Percentiles rank a stretch among this genome's conserved stretches.
These are phyloP conservation scores for Thymelicus lineola DNA, from an alignment of 2,888 invertebrate species.

Conservation along the genomic window DNA sequence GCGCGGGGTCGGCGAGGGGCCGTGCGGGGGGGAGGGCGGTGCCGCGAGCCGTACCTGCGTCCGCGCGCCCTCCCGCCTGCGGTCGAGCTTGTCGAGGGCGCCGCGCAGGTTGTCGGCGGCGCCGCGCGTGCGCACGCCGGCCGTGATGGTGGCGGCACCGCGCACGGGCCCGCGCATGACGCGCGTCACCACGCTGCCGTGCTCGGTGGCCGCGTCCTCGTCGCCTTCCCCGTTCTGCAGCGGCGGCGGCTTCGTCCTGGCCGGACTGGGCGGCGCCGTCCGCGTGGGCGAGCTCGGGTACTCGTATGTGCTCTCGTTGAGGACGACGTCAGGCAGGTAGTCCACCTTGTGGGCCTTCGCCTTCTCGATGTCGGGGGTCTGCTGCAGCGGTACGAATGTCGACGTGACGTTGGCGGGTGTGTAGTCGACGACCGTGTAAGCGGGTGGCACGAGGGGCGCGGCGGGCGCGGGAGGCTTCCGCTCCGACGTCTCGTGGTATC, in stretches of 20 bases:
- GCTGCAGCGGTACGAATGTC: slow-evolving; percentile 79
- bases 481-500: slow-evolving; percentile 49
- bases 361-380: slow-evolving; percentile 81
- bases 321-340: slow-evolving; percentile 78
- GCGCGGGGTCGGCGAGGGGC: slow-evolving; percentile 88
- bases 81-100: slow-evolving; percentile 83
- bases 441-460: slow-evolving; percentile 51
- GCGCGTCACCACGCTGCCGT: slow-evolving; percentile 87
- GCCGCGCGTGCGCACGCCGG: slow-evolving; percentile 83
- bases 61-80: slow-evolving; percentile 56
- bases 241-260: slow-evolving; percentile 49
- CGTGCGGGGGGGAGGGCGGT: slow-evolving; percentile 84
- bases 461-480: slow-evolving; percentile 49
- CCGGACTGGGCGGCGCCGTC: slow-evolving; percentile 50
- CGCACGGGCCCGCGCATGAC: slow-evolving; percentile 91
- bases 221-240: slow-evolving; percentile 58
- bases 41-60: slow-evolving; percentile 84
- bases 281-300: slow-evolving; percentile 45
- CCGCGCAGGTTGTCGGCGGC: slow-evolving; percentile 77
- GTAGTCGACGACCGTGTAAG: slow-evolving; percentile 80
- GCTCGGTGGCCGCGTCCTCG: slow-evolving; percentile 81
- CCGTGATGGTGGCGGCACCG: slow-evolving; percentile 88
- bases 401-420: slow-evolving; percentile 70
- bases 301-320: slow-evolving; percentile 63
- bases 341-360: slow-evolving; percentile 77